Evolutionary conservation across 2,113 vertebrate species (phyloP), one percentile per base, ranked within the genome.

Genomic region (Gavia stellata): DNA sequence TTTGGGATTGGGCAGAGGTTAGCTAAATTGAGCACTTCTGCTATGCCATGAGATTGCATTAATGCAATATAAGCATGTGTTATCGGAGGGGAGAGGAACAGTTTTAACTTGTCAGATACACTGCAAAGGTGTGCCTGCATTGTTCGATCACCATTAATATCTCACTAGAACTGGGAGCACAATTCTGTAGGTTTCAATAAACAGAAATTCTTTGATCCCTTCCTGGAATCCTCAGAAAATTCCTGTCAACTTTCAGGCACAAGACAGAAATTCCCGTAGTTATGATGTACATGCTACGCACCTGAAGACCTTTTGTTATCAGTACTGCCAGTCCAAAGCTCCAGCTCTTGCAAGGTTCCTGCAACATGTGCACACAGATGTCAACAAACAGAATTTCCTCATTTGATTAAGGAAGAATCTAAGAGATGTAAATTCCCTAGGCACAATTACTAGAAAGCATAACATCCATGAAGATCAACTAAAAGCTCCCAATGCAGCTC

Each of bases 301-400:
- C 81, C 55, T 38, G 33, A 81, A 81, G n/a, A 28, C 38, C 52
- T 17, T 89, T 71, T 8, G 4, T 67, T 82, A 26, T 11, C 2
- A 0, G 0, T 20, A 24, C 20, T 45, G 20, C 38, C 10, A 29
- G 18, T 19, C 50, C 34, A 56, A 55, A 83, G 14, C 29, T 67
- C 38, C 66, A 74, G 33, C 58, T 78, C 25, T 38, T 65, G 12
- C 15, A 11, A 66, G 6, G 55, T 23, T 77, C 83, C 55, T 81
- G 33, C 49, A 70, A 45, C 29, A 8, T 0, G 1, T 24, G 33
- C 79, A 65, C 26, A 33, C 4, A 63, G 15, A 81, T 36, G 23
- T 50, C 26, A 91, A 65, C 40, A 40, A 29, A 0, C 25, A 82
- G 42, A 20, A 42, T 75, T 50, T 92, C 20, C 21, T 92, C 21